Evolutionary conservation across 2,888 invertebrate genomes (phyloP), one percentile per base, ranked within the genome.

Genomic region (Xanthostigma xanthostigma): DNA sequence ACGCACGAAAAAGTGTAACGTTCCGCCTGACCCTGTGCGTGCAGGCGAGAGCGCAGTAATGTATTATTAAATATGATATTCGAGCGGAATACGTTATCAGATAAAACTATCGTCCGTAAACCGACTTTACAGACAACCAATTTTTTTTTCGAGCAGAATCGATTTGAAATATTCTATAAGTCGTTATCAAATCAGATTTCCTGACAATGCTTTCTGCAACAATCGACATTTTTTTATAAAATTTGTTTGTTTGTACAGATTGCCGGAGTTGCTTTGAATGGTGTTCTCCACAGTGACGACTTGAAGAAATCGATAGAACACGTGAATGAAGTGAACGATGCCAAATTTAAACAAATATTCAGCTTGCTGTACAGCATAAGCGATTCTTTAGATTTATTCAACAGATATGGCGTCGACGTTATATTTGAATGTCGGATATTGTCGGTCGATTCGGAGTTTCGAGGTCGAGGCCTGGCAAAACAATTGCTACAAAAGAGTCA

Each of bases 351-450:
- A 63, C 81, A 79, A 63, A 87, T 89, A 56, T 87, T 88, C 62
- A 79, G 79, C 45, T 74, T 88, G 52, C 71, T 89, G 14, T 82
- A 85, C 66, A 74, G 74, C 41, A 74, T 81, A 44, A 85, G 82
- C 64, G 73, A 77, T 45, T 76, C 78, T 54, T 61, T 81, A 50
- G 78, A 86, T 63, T 68, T 89, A 14, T 89, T 87, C 61, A 67
- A 63, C 10, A 71, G 70, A 54, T 84, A 79, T 63, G 62, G 74
- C 53, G 79, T 84, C 42, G 79, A 83, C 14, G 75, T 78, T 57
- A 75, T 87, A 43, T 79, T 89, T 60, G 89, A 89, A 67, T 77
- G 86, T 57, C 74, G 88, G 52, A 88, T 89, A 55, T 75, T 89
- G 38, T 86, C 86, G 9, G 87, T 89, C 17, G 81, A 84, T 51